A percentile compares a stretch with the other conserved stretches of the same genome.
Conservation (phyloP, 1,140 invertebrate genomes). For the Drosophila nannoptera region DNA sequence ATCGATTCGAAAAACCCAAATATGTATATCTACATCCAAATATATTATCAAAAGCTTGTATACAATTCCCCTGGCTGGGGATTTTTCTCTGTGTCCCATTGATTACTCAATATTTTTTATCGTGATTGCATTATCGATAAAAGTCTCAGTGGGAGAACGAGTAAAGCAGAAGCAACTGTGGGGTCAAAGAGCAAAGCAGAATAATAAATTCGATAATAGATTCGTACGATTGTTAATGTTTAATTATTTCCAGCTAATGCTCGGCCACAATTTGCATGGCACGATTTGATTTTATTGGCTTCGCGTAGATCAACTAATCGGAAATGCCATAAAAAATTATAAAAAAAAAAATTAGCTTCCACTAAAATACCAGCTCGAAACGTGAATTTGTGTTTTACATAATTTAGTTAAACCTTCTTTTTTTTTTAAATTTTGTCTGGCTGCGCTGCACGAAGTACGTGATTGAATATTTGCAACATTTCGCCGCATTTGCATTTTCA, state of each 20-base stretch:
- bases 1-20: too few species aligned
- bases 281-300: constrained; percentile 32
- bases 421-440: constrained; percentile 1
- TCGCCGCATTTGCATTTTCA: constrained; percentile 57
- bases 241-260: constrained; percentile 32
- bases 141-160: constrained; percentile 16
- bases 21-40: too few species aligned
- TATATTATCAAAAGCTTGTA: too few species aligned
- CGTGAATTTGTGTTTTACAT: constrained; percentile 59
- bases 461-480: constrained; percentile 77
- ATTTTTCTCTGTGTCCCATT: neutral
- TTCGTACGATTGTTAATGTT: constrained; percentile 40
- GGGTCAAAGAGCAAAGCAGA: constrained; percentile 11
- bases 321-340: constrained; percentile 49
- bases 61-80: too few species aligned
- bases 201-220: constrained; percentile 41
- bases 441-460: constrained; percentile 72
- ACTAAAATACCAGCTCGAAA: constrained; percentile 32
- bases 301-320: constrained; percentile 14
- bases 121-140: constrained; percentile 13
- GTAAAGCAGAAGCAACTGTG: constrained; percentile 1
- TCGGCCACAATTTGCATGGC: constrained; percentile 25
- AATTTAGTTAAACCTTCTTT: constrained; percentile 72
- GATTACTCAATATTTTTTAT: constrained; percentile 1
- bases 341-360: constrained; percentile 36